Conservation (phyloP, 2,797 vertebrate species). For the Bryconaethiops microstoma region DNA sequence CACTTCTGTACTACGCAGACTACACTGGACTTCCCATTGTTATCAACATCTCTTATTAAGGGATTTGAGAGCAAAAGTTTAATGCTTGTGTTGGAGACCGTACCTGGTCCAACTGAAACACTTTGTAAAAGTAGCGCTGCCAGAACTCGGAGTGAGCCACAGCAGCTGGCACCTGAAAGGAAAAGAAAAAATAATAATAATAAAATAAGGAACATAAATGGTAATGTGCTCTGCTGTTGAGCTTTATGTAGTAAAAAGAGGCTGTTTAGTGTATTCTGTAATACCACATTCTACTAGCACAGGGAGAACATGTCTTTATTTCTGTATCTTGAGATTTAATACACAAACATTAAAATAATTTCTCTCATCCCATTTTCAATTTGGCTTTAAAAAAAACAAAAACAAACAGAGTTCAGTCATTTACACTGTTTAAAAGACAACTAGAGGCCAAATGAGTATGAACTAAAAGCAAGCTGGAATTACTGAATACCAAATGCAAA, state of each 20-base stretch:
- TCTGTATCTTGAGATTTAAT: neutral
- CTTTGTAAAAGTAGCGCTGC: slow-evolving; percentile 98
- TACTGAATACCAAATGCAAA: neutral
- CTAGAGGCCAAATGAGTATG: neutral
- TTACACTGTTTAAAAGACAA: neutral
- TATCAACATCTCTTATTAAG: neutral
- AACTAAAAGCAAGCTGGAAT: neutral
- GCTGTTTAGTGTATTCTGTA: neutral
- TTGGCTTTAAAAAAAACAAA: too few species aligned
- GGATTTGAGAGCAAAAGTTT: neutral
- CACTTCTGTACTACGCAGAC: neutral
- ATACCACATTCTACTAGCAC: neutral
- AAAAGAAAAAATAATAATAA: slow-evolving; percentile 12
- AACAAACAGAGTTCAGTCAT: neutral
- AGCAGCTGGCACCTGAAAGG: slow-evolving; percentile 86
- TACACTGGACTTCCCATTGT: neutral
- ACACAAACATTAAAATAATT: too few species aligned
- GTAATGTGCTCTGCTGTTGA: neutral
- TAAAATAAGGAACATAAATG: neutral
- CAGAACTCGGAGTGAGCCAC: slow-evolving; percentile 95
- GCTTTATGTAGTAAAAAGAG: neutral
- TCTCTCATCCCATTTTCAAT: too few species aligned
- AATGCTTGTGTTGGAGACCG: neutral
- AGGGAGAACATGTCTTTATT: neutral
- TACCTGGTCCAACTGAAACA: slow-evolving; percentile 95